Evolutionary conservation across 2,113 vertebrate genomes (phyloP), one percentile per base, ranked within the genome.

Genomic region (Heliornis fulica): DNA sequence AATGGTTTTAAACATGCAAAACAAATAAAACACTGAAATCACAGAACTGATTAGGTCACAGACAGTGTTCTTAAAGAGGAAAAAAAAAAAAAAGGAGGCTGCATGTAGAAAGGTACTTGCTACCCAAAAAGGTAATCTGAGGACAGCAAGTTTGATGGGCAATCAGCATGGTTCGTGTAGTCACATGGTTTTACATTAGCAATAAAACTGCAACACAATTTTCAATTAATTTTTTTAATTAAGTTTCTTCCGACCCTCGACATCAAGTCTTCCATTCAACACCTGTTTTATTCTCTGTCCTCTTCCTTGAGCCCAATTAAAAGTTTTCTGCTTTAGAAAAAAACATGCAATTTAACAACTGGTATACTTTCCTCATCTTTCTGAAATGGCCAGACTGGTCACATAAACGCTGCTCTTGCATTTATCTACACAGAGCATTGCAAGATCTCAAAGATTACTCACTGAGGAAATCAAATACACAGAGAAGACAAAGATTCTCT

Each of bases 271-370:
- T 46, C n/a, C 22, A 21, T 69, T 70, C 69, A 22, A 3, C 5
- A n/a, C 31, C 53, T 53, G 14, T 4, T 69, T 80, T 38, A 87
- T 10, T n/a, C 34, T 48, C 25, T n/a, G 5, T 17, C 31, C 40
- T 64, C 34, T 31, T 50, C 45, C 38, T 20, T 3, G 40, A 77
- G 53, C 10, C n/a, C 36, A 87, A 19, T 11, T 19, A 11, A 74
- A n/a, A 80, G 23, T 75, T 21, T 20, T 22, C 65, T 7, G 1
- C 48, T 45, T 45, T 8, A 41, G 51, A 59, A 38, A 56, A 68
- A 6, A 3, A 29, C 0, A 0, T 17, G n/a, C n/a, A 41, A 40
- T 31, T 65, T 61, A 51, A 0, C 16, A 23, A 38, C 32, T 31
- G 65, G 6, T 48, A 25, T 13, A 45, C 69, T 22, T 48, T 15